Evolutionary conservation across 2,797 vertebrate genomes (phyloP), one percentile per base, ranked within the genome.

Genomic region (Danio albolineatus): DNA sequence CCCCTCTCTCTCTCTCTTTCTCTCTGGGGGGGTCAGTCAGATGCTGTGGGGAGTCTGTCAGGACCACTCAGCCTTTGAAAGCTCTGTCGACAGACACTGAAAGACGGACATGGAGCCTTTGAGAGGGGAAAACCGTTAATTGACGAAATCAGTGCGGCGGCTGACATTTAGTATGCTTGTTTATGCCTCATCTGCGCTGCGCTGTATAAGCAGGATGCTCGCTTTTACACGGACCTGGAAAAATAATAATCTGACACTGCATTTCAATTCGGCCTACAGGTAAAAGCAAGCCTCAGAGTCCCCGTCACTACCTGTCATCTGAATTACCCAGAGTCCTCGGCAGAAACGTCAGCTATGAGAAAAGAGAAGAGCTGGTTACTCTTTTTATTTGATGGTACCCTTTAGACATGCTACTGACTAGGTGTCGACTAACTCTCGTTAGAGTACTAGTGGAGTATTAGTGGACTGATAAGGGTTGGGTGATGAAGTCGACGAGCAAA

Each of bases 1-100:
- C 53, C 80, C 73, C 76, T 85, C 82, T 67, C 12, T 78, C 80
- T 78, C 82, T 82, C 78, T 84, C 66, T 73, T 43, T 78, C 56
- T 61, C 81, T 79, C 66, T 60, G 57, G 19, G 67, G 65, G 76
- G 57, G 84, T 62, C 67, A 72, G 60, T 21, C 59, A 82, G 75
- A 73, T 14, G 56, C 74, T 69, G 76, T 51, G 49, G 81, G 83
- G 66, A 48, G 61, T 56, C 49, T 79, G 78, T 85, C 78, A 85
- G 75, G 56, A 74, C 46, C 72, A 82, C 70, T 79, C 44, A 79
- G 53, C 48, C 73, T 80, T 57, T 56, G 49, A 79, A 75, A 62
- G 13, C 41, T 6, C 70, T 75, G 81, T 83, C 62, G 17, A 60
- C 44, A 59, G 59, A 65, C 43, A 71, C 59, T 12, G 46, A 48